A percentile compares a stretch with the other conserved stretches of the same genome.
Evolutionary conservation across 2,888 invertebrate genomes (phyloP).

Genomic region (Stenichneumon culpator): DNA sequence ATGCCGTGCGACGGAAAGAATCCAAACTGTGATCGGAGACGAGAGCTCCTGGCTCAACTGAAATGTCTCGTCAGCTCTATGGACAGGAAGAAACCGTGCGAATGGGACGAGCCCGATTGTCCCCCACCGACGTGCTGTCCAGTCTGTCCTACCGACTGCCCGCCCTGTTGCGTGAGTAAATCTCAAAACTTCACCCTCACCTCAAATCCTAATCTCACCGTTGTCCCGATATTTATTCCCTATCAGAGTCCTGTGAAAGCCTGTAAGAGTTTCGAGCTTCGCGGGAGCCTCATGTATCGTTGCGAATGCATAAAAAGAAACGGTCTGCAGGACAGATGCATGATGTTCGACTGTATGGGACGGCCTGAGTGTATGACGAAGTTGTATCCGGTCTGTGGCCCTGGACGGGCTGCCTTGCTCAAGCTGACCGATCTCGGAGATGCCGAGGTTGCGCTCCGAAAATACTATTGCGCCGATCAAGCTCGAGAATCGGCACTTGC

Average conservation of each 20-base stretch:
- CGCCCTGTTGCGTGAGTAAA: slow-evolving; percentile 75
- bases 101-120: slow-evolving; percentile 81
- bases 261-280: slow-evolving; percentile 81
- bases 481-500: slow-evolving; percentile 79
- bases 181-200: not conserved
- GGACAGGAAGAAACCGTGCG: slow-evolving; percentile 83
- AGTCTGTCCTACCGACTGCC: slow-evolving; percentile 64
- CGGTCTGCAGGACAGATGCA: slow-evolving; percentile 84
- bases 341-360: slow-evolving; percentile 82
- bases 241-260: slow-evolving; percentile 76
- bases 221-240: not conserved
- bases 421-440: slow-evolving; percentile 81
- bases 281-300: slow-evolving; percentile 79
- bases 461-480: slow-evolving; percentile 77
- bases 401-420: slow-evolving; percentile 79
- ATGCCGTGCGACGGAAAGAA: slow-evolving; percentile 84
- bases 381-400: slow-evolving; percentile 81
- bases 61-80: slow-evolving; percentile 82
- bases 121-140: slow-evolving; percentile 75
- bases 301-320: slow-evolving; percentile 84
- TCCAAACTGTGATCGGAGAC: slow-evolving; percentile 79
- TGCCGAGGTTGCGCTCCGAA: slow-evolving; percentile 75
- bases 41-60: slow-evolving; percentile 79
- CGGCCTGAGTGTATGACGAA: slow-evolving; percentile 83
- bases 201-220: not conserved